Evolutionary conservation across 2,797 vertebrate genomes (phyloP).

Genomic region (Paratrypauchen microcephalus): DNA sequence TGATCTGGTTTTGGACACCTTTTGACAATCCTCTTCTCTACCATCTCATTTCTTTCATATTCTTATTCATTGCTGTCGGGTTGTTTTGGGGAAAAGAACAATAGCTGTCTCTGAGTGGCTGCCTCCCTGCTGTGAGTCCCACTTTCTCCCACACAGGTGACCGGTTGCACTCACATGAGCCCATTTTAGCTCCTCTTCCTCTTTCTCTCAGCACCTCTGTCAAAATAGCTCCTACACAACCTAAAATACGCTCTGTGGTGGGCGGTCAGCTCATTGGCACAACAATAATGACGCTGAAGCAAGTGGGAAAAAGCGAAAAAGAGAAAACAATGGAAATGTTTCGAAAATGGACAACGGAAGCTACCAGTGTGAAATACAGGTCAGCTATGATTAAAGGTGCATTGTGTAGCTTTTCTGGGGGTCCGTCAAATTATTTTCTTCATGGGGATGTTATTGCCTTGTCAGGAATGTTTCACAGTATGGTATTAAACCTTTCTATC

Average conservation of each 20-base stretch:
- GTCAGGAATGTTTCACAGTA: no score
- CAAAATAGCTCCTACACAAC: conserved; percentile 46
- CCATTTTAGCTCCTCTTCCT: conserved; percentile 53
- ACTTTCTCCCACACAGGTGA: conserved; percentile 43
- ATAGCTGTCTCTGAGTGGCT: conserved; percentile 38
- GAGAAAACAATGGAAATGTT: background rate
- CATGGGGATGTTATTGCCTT: no score
- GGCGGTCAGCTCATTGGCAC: conserved; percentile 41
- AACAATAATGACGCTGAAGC: conserved; percentile 10
- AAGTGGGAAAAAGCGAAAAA: background rate
- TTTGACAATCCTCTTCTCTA: background rate
- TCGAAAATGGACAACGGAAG: background rate
- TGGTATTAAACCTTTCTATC: no score
- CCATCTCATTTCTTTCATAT: conserved; percentile 23
- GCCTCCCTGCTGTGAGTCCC: conserved; percentile 56
- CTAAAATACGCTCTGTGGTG: conserved; percentile 56
- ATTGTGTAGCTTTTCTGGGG: no score
- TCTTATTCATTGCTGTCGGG: background rate
- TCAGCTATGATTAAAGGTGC: background rate
- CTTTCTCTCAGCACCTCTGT: conserved; percentile 40
- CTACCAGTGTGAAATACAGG: background rate
- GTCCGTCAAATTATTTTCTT: no score
- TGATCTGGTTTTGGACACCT: no score
- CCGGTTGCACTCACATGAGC: conserved; percentile 54
- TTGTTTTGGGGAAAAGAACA: conserved; percentile 40